A percentile compares a stretch with the other conserved stretches of the same genome.
Evolutionary conservation across 2,113 vertebrate species (phyloP).

Genomic region (Pachyramphus minor): DNA sequence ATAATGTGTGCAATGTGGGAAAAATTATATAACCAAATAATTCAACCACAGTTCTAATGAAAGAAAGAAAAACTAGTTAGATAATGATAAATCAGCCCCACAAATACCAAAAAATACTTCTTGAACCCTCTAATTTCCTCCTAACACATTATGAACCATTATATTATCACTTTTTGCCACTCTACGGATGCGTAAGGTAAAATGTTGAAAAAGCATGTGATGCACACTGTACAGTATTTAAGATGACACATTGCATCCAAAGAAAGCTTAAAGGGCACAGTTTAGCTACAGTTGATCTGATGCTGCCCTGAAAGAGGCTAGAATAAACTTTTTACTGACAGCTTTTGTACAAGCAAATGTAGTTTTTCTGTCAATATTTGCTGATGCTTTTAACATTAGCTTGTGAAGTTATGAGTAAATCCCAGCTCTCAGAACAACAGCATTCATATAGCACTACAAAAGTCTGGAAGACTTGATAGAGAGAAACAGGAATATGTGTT

Average conservation of each 20-base stretch:
- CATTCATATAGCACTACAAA: background rate
- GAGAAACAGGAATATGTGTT: background rate
- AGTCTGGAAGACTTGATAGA: background rate
- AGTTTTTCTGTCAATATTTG: background rate
- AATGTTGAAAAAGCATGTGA: background rate
- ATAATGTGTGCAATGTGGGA: accelerated
- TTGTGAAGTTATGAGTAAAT: background rate
- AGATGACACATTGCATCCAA: background rate
- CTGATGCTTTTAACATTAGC: background rate
- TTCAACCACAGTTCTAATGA: background rate
- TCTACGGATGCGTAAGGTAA: background rate
- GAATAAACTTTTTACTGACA: background rate
- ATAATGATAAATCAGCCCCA: background rate
- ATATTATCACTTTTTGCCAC: background rate
- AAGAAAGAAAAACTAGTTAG: background rate
- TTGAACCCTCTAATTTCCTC: background rate
- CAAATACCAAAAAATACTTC: background rate
- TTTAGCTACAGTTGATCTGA: background rate
- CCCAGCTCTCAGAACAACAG: background rate
- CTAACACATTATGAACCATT: background rate
- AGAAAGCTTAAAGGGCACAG: background rate
- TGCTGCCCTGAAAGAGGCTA: background rate
- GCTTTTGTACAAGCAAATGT: background rate
- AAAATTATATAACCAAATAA: background rate
- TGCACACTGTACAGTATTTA: background rate